phyloP scores from a whole-genome alignment of 2,888 invertebrate genomes.

The Ophion ellenae region DNA sequence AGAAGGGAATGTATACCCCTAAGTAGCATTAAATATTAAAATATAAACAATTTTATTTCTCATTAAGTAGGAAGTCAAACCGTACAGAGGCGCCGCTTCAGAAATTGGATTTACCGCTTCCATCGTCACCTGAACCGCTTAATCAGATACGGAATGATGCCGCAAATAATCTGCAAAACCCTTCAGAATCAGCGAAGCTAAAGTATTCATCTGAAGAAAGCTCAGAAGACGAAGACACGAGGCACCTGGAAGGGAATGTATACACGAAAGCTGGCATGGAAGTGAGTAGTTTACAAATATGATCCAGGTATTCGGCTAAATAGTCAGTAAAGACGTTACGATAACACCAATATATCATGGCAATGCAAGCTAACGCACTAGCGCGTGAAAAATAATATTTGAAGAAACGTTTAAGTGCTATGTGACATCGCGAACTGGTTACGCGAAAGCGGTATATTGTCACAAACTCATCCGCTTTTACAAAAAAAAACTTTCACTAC shows the following conservation, averaged over 20 bases:
- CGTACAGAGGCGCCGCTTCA: constrained; percentile 79
- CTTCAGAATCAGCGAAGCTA: constrained; percentile 76
- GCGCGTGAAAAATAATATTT: too few relatives aligned
- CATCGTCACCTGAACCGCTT: constrained; percentile 79
- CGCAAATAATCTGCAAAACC: constrained; percentile 63
- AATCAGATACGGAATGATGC: constrained; percentile 76
- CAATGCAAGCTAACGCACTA: too few relatives aligned
- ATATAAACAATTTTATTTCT: constrained; percentile 39
- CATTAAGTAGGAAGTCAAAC: constrained; percentile 80
- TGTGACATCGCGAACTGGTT: too few relatives aligned
- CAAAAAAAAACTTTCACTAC: too few relatives aligned
- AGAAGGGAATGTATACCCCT: not conserved
- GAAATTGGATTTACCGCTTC: constrained; percentile 66
- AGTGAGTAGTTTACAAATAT: constrained; percentile 81
- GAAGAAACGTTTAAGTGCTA: too few relatives aligned
- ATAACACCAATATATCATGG: too few relatives aligned
- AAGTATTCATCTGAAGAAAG: constrained; percentile 87
- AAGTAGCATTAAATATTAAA: not conserved
- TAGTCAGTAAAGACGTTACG: too few relatives aligned
- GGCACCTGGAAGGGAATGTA: constrained; percentile 92
- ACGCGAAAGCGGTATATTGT: too few relatives aligned
- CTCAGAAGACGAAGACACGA: constrained; percentile 88
- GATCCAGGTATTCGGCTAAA: not conserved
- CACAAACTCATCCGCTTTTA: too few relatives aligned
- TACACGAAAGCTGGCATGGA: constrained; percentile 91